Evolutionary conservation across 2,888 invertebrate species (phyloP), one percentile per base, ranked within the genome.

Genomic region (Deilephila elpenor): DNA sequence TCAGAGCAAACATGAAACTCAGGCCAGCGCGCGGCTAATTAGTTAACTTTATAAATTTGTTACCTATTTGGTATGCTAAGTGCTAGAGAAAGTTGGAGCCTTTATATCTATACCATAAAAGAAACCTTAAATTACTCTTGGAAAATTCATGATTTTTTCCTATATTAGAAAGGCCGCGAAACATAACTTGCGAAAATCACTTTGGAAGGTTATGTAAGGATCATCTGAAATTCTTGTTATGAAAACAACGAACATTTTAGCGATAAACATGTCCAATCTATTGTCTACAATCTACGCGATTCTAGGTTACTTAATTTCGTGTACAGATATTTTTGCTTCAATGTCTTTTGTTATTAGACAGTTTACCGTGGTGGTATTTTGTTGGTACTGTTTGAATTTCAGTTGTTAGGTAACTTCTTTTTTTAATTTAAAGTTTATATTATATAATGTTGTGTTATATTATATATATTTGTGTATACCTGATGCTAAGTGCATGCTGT

Each of bases 51-150:
- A 88, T 89, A 91, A 93, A 92, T 91, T 92, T 92, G 92, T 90
- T 92, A 89, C 92, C 91, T 91, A 92, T 92, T 92, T 92, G 91
- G 89, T 92, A 92, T 91, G 91, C 91, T 90, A 92, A 92, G 88
- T 90, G 86, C 87, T 84, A 85, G 78, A 79, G 79, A 84, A 86
- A 88, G 83, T 83, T 78, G 80, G 67, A 80, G 78, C 76, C 85
- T 86, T 84, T 86, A 83, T 82, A 80, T n/a, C n/a, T 75, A 77
- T 75, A 78, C 78, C 79, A 82, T 81, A 82, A 83, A 82, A 73
- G 79, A 82, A 78, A 77, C 76, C 72, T 73, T 44, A 73, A 77
- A 80, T 78, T 79, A 83, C 82, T 83, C 84, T 86, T 83, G 83
- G 78, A 82, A 82, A 81, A 81, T 82, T 80, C 77, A 75, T 74